phyloP scores from a whole-genome alignment of 2,888 invertebrate species.

The Homarus gammarus region DNA sequence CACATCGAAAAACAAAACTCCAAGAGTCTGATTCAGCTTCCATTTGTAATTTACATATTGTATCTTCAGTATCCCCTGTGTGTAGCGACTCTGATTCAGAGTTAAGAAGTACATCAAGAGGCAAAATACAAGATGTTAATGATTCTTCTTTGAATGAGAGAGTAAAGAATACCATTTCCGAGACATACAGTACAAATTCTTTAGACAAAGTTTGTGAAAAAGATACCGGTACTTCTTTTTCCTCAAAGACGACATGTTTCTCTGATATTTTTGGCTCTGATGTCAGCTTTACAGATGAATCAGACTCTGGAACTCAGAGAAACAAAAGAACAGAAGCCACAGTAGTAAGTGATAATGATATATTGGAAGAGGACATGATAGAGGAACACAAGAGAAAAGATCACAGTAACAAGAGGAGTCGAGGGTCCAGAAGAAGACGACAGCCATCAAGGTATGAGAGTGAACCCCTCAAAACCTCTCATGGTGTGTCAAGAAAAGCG shows the following conservation, averaged over 20 bases:
- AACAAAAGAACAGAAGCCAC: background rate
- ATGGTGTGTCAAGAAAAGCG: background rate
- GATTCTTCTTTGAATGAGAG: background rate
- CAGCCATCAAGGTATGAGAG: background rate
- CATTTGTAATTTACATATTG: background rate
- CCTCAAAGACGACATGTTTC: background rate
- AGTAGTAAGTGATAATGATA: background rate
- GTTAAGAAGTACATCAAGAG: background rate
- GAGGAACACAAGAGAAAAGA: background rate
- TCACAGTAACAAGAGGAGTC: background rate
- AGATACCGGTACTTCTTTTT: background rate
- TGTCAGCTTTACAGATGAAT: background rate
- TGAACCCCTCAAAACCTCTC: background rate
- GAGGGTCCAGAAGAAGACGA: background rate
- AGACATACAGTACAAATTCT: background rate
- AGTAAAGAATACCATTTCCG: background rate
- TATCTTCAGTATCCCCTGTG: background rate
- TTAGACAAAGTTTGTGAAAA: background rate
- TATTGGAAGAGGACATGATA: background rate
- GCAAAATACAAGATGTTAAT: background rate
- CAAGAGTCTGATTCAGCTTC: background rate
- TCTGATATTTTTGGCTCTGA: slow-evolving; percentile 8
- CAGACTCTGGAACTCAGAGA: background rate
- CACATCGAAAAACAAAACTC: too few species aligned
- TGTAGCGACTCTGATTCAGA: background rate